These are phyloP conservation scores for Portunus trituberculatus DNA, from an alignment of 1,140 invertebrate genomes.

Conservation along the genomic window DNA sequence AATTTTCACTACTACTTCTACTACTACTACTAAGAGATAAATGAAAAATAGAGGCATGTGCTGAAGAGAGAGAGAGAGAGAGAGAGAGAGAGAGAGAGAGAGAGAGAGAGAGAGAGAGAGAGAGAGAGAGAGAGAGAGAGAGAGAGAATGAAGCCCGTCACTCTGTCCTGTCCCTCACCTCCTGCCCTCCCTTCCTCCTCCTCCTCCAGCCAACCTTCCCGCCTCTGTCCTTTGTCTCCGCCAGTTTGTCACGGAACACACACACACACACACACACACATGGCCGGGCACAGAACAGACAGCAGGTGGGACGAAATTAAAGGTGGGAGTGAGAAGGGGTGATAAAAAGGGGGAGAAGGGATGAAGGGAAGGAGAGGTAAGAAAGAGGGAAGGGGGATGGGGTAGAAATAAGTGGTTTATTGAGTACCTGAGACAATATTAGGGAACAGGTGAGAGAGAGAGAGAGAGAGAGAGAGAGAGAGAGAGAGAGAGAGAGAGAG, in stretches of 20 bases:
- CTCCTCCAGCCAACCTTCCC: not conserved
- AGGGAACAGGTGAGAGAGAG: constrained; percentile 12
- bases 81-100: constrained; percentile 16
- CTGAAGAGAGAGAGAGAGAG: constrained; percentile 38
- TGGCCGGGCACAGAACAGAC: too few relatives aligned
- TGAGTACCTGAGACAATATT: not conserved
- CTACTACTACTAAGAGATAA: not conserved
- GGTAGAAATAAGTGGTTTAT: not conserved
- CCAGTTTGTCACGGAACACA: too few relatives aligned
- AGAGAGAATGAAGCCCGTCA: too few relatives aligned
- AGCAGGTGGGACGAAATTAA: too few relatives aligned
- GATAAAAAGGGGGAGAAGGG: not conserved
- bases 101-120: too few relatives aligned
- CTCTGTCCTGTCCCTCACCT: not conserved
- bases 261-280: too few relatives aligned
- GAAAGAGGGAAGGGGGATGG: not conserved
- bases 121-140: too few relatives aligned
- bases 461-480: constrained; percentile 43
- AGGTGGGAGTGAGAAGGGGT: not conserved
- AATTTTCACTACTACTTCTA: too few relatives aligned
- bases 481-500: not conserved
- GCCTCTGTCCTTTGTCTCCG: not conserved
- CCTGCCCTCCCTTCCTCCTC: not conserved
- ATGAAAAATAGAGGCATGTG: not conserved
- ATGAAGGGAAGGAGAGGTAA: not conserved